Conservation (phyloP, 2,797 vertebrate species). For the Ibycter americanus region DNA sequence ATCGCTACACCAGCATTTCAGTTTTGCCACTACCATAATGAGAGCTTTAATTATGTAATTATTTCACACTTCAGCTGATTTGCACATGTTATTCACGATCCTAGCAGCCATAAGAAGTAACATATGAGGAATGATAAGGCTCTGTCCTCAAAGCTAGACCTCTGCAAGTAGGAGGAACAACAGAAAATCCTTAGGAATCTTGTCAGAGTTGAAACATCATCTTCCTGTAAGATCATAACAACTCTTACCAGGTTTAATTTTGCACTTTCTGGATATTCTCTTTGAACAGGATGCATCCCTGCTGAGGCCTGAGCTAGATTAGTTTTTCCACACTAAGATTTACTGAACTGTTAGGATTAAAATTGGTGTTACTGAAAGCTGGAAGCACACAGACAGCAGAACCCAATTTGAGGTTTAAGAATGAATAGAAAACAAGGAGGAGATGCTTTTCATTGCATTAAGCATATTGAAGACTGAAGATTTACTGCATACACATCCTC, state of each 20-base stretch:
- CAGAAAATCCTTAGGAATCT: not conserved
- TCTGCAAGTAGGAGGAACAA: not conserved
- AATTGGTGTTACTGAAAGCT: not conserved
- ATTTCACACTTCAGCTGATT: conserved; percentile 53
- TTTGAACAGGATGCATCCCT: not conserved
- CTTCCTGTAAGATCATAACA: not conserved
- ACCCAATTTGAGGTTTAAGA: conserved; percentile 5
- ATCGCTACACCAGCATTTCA: not conserved
- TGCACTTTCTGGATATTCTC: not conserved
- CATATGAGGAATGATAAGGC: not conserved
- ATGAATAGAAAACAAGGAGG: not conserved
- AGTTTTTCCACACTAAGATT: not conserved
- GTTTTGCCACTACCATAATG: not conserved
- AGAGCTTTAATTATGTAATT: conserved; percentile 50
- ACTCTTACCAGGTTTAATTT: not conserved
- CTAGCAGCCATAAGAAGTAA: not conserved
- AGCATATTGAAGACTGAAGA: not conserved
- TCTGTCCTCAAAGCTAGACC: not conserved
- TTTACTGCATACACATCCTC: not conserved
- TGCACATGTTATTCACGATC: conserved; percentile 27
- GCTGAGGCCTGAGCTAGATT: not conserved
- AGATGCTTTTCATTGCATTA: conserved; percentile 29
- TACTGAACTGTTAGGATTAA: not conserved
- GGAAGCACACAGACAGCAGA: not conserved
- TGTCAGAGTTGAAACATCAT: not conserved